Percentiles rank a stretch among this genome's conserved stretches.
phyloP scores from a whole-genome alignment of 2,888 invertebrate genomes.

The Drosophila affinis region DNA sequence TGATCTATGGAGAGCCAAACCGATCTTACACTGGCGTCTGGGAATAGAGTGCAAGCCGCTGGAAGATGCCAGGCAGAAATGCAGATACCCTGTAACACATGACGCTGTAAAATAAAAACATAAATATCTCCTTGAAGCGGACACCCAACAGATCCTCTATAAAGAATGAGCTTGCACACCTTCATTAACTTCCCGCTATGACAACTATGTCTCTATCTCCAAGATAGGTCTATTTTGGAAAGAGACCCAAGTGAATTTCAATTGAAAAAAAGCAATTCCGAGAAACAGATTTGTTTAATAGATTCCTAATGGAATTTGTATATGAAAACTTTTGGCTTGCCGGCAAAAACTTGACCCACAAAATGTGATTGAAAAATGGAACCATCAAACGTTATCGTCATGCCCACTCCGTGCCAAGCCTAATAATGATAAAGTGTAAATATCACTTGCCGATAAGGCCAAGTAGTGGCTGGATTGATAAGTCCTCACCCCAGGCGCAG shows the following conservation, averaged over 20 bases:
- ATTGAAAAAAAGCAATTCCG: conserved; percentile 2
- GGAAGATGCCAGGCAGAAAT: too few relatives aligned
- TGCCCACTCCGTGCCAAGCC: neutral
- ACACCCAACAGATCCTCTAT: too few relatives aligned
- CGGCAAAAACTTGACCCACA: conserved; percentile 16
- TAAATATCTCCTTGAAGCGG: too few relatives aligned
- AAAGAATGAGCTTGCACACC: too few relatives aligned
- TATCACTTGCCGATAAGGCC: conserved; percentile 15
- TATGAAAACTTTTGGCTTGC: neutral
- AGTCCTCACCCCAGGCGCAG: neutral
- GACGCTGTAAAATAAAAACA: too few relatives aligned
- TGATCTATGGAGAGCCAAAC: neutral
- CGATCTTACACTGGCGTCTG: conserved; percentile 16
- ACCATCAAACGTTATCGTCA: neutral
- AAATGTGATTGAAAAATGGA: conserved; percentile 13
- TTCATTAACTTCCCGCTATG: neutral
- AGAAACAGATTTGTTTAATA: neutral
- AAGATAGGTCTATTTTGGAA: neutral
- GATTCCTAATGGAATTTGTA: conserved; percentile 3
- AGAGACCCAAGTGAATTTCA: neutral
- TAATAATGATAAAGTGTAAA: conserved; percentile 17
- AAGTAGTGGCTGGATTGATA: conserved; percentile 2
- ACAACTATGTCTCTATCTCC: neutral
- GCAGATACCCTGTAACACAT: neutral
- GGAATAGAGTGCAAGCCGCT: neutral